Evolutionary conservation across 2,888 invertebrate genomes (phyloP).

Genomic region (Mesopsocus fuscifrons): DNA sequence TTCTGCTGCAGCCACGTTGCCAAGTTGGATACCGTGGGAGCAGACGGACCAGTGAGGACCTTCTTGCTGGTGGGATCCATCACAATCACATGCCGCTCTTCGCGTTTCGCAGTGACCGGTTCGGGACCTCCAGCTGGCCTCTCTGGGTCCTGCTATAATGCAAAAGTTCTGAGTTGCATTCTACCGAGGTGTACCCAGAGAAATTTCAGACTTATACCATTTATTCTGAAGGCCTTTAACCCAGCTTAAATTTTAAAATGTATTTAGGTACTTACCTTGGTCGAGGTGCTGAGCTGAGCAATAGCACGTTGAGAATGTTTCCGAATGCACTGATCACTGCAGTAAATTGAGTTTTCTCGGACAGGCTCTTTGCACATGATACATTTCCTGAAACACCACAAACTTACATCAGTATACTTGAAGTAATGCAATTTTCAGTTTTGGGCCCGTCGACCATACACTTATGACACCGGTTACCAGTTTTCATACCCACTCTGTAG

Average conservation of each 20-base stretch:
- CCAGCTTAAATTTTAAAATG: too few species aligned
- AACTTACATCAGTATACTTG: too few species aligned
- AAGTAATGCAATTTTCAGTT: too few species aligned
- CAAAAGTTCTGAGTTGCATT: too few species aligned
- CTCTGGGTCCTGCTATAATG: too few species aligned
- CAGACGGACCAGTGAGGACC: slow-evolving; percentile 52
- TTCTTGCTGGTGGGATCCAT: slow-evolving; percentile 1
- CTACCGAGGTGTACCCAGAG: too few species aligned
- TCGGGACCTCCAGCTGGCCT: too few species aligned
- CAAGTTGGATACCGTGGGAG: slow-evolving; percentile 61
- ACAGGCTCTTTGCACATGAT: slow-evolving; percentile 55
- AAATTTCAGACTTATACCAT: too few species aligned
- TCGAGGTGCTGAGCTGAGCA: slow-evolving; percentile 23
- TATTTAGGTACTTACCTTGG: slow-evolving; percentile 18
- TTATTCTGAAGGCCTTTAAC: too few species aligned
- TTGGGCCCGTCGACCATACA: too few species aligned
- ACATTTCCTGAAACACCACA: slow-evolving; percentile 27
- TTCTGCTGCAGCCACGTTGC: slow-evolving; percentile 70
- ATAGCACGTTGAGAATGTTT: slow-evolving; percentile 60
- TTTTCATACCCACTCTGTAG: slow-evolving; percentile 12
- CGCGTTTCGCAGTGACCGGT: too few species aligned
- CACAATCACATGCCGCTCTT: background rate
- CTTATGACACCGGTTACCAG: too few species aligned
- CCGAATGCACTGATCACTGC: slow-evolving; percentile 71
- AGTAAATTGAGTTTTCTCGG: slow-evolving; percentile 67